Conservation (phyloP, 2,113 vertebrate species). For the Connochaetes taurinus region DNA sequence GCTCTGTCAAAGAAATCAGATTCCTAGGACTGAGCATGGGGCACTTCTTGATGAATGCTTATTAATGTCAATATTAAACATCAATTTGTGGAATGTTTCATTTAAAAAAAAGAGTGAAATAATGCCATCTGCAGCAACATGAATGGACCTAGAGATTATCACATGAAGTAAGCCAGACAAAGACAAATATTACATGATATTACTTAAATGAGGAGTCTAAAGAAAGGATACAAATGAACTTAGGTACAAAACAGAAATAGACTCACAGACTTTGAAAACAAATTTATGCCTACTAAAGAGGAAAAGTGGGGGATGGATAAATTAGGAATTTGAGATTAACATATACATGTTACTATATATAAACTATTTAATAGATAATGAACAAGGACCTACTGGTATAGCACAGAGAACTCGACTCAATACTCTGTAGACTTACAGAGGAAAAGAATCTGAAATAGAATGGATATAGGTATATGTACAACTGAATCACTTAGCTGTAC, state of each 20-base stretch:
- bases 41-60: neutral
- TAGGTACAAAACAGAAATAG: neutral
- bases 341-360: neutral
- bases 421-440: neutral
- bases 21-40: neutral
- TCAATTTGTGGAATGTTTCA: neutral
- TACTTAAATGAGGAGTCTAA: neutral
- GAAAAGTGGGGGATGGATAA: neutral
- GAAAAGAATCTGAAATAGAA: neutral
- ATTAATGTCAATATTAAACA: neutral
- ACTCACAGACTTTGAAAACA: neutral
- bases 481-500: neutral
- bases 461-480: neutral
- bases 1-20: neutral
- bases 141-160: neutral
- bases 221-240: neutral
- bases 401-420: neutral
- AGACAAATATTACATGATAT: neutral
- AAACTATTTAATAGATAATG: neutral
- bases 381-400: neutral
- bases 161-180: neutral
- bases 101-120: neutral
- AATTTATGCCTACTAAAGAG: neutral
- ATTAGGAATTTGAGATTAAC: neutral
- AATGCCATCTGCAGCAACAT: neutral